Evolutionary conservation across 2,113 vertebrate genomes (phyloP), one percentile per base, ranked within the genome.

Genomic region (Xiphorhynchus elegans): DNA sequence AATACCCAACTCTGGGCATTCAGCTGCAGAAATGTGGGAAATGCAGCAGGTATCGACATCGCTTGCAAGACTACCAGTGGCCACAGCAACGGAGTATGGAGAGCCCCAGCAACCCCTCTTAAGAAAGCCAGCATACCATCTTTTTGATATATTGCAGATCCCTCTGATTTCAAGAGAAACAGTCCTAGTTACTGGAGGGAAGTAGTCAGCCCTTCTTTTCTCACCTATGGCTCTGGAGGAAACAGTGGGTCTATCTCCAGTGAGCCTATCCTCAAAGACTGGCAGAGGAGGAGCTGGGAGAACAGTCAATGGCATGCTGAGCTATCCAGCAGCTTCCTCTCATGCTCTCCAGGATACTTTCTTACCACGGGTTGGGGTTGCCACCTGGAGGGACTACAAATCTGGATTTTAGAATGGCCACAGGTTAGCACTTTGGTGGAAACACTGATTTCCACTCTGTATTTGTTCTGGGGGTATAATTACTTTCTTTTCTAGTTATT

Each of bases 321-420:
- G 50, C 64, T 74, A 14, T 11, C 29, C 31, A 78, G 31, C 8
- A 82, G 25, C 16, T 31, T 73, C 14, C 17, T 60, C 28, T 66
- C 0, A 0, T 44, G 17, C 10, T 46, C 18, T 56, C 15, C 42
- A n/a, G 29, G n/a, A 58, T 17, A 49, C 15, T 26, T 10, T 47
- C 7, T 26, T 40, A 50, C 7, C 19, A 21, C 2, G 20, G 35
- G 5, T 6, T 84, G 33, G 35, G 8, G 7, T 35, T 63, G 21
- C 13, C 52, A 39, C 39, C 60, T 60, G 49, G 18, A 55, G 44
- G 47, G 47, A 35, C 16, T 28, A 47, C 33, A 70, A 73, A 74
- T 40, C 15, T 86, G 23, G 13, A 42, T 70, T 93, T 70, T 21
- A 80, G 58, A 80, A 62, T 33, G 13, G 15, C 10, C 24, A 62